Evolutionary conservation across 2,888 invertebrate species (phyloP).

Genomic region (Nysson spinosus): DNA sequence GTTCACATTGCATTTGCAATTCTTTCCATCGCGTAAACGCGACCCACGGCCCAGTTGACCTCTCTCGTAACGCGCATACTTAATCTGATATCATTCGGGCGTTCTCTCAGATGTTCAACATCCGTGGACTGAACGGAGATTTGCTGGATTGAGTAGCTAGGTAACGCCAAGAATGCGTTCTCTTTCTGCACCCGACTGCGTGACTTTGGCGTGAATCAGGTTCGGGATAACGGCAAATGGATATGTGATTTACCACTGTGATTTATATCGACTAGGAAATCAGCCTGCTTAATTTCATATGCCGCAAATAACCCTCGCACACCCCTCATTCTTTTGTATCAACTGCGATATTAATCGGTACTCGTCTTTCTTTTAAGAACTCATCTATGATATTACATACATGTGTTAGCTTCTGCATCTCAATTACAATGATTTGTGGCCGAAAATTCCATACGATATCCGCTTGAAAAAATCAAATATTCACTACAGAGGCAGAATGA

Average conservation of each 20-base stretch:
- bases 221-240: constrained; percentile 35
- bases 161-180: constrained; percentile 29
- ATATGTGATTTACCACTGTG: constrained; percentile 26
- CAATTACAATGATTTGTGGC: no score
- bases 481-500: no score
- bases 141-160: constrained; percentile 1
- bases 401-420: no score
- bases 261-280: constrained; percentile 18
- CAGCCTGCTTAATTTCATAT: no score
- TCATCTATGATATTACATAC: no score
- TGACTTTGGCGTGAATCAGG: constrained; percentile 38
- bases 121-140: constrained; percentile 12
- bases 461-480: no score
- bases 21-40: constrained; percentile 15
- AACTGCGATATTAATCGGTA: no score
- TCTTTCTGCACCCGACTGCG: constrained; percentile 28
- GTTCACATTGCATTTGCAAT: constrained; percentile 16
- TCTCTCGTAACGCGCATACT: constrained; percentile 6
- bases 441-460: no score
- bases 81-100: constrained; percentile 21
- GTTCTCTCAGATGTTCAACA: constrained; percentile 17
- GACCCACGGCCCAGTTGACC: constrained; percentile 20
- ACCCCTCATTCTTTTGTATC: no score
- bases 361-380: no score
- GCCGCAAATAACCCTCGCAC: no score